phyloP scores from a whole-genome alignment of 2,113 vertebrate genomes.

The Proteles cristata region DNA sequence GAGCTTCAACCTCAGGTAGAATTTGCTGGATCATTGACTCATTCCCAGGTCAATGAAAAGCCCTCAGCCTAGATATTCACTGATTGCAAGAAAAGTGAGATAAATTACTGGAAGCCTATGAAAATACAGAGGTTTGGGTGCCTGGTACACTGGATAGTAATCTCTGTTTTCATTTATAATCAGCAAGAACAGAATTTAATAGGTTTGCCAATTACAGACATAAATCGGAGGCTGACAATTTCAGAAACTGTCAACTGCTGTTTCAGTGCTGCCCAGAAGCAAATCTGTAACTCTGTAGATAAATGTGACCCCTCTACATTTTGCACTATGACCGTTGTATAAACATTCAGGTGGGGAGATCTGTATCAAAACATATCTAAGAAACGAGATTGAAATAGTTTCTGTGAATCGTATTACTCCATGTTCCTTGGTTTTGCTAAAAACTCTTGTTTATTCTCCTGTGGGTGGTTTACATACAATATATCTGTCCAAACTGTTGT shows the following conservation, averaged over 20 bases:
- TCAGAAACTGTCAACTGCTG: background rate
- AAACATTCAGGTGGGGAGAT: background rate
- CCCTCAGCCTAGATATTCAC: background rate
- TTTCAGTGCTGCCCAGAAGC: background rate
- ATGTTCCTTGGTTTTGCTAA: background rate
- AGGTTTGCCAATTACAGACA: slow-evolving; percentile 2
- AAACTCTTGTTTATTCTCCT: background rate
- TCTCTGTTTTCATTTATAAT: slow-evolving; percentile 60
- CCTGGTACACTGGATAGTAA: background rate
- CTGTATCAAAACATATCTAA: background rate
- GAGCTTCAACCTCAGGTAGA: background rate
- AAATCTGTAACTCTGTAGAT: background rate
- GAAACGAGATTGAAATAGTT: background rate
- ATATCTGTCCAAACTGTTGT: background rate
- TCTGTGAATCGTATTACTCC: background rate
- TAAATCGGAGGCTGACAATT: background rate
- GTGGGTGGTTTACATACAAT: background rate
- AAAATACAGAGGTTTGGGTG: background rate
- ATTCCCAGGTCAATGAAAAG: background rate
- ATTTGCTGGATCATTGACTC: slow-evolving; percentile 6
- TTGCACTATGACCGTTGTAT: background rate
- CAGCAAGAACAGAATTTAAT: slow-evolving; percentile 23
- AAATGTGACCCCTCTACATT: background rate
- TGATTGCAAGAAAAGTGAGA: background rate
- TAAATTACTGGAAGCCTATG: background rate